A percentile compares a stretch with the other conserved stretches of the same genome.
These are phyloP conservation scores for Argentina silus DNA, from an alignment of 2,797 vertebrate species.

Conservation along the genomic window DNA sequence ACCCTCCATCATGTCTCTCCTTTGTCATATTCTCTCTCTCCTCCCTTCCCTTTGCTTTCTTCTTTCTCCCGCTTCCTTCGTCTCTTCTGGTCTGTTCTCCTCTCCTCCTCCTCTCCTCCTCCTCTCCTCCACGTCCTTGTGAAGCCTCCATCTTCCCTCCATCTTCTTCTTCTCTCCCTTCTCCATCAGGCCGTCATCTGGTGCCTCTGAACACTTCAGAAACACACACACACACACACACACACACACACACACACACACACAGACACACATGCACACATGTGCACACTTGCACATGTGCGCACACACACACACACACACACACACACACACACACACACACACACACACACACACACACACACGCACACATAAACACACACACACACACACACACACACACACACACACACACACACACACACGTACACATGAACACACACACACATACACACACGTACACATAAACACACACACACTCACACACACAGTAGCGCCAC, in stretches of 20 bases:
- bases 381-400: constrained; percentile 5
- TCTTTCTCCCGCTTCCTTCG: background rate
- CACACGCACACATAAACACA: constrained; percentile 13
- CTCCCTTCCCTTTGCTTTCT: background rate
- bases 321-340: constrained; percentile 15
- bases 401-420: constrained; percentile 9
- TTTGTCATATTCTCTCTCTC: background rate
- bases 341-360: constrained; percentile 14
- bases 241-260: no score
- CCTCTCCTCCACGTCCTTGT: background rate
- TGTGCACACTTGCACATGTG: no score
- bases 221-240: constrained; percentile 14
- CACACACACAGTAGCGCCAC: constrained; percentile 45
- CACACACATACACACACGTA: constrained; percentile 25
- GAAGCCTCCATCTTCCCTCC: background rate
- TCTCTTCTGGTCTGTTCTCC: background rate
- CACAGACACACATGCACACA: no score
- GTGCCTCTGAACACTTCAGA: constrained; percentile 14
- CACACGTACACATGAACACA: constrained; percentile 1
- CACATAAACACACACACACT: constrained; percentile 27
- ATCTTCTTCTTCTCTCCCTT: background rate
- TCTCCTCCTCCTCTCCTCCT: background rate
- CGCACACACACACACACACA: constrained; percentile 3
- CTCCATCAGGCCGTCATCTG: background rate
- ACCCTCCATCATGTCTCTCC: constrained; percentile 1